phyloP scores from a whole-genome alignment of 2,113 vertebrate genomes.

The Podarcis raffonei region DNA sequence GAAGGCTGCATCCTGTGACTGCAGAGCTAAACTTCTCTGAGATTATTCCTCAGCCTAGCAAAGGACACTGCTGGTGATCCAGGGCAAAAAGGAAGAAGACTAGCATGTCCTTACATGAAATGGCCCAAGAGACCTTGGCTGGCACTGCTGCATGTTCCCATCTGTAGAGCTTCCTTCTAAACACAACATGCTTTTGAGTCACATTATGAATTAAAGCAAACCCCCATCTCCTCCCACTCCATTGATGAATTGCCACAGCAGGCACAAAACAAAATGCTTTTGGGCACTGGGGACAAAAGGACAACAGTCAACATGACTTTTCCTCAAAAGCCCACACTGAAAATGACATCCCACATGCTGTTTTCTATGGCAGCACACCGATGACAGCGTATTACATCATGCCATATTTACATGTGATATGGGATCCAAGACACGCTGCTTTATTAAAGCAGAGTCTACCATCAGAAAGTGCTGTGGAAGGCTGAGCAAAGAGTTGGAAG shows the following conservation, averaged over 20 bases:
- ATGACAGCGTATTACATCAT: background rate
- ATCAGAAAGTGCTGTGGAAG: no score
- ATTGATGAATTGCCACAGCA: background rate
- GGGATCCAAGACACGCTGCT: background rate
- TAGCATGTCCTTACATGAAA: background rate
- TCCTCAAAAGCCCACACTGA: background rate
- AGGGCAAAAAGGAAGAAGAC: background rate
- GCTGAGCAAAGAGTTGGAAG: background rate
- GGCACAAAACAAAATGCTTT: background rate
- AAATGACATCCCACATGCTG: no score
- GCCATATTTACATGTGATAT: background rate
- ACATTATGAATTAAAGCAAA: background rate
- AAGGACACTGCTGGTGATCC: background rate
- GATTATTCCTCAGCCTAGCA: background rate
- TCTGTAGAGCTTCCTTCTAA: background rate
- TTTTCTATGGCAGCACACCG: background rate
- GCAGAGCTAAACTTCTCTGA: background rate
- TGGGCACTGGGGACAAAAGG: background rate
- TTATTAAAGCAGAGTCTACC: no score
- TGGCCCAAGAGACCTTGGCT: background rate
- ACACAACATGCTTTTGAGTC: background rate
- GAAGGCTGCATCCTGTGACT: background rate
- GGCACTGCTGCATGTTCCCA: no score
- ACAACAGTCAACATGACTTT: background rate
- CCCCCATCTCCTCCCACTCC: background rate